Base-by-base conservation (phyloP, 2,888 invertebrate genomes). In the Drymonia ruficornis region DNA sequence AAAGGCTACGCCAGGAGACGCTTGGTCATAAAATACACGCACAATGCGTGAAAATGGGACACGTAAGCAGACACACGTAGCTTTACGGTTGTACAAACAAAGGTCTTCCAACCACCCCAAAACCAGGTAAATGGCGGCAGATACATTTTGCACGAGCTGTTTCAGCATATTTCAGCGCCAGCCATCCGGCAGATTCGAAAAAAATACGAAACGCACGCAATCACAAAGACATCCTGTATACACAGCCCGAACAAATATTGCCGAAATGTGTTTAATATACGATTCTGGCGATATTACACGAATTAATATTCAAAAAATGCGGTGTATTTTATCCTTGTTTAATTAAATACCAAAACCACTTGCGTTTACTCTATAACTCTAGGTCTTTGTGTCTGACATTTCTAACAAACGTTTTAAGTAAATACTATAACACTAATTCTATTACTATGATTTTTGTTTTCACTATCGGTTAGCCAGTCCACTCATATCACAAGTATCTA, bases 111-210 rank as follows among this genome's bases (percentile, higher is more conserved):
- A 71, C 71, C 70, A 71, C 76, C 65, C 70, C 63, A 65, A 76
- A 75, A 76, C 78, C 67, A 75, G 69, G 77, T 72, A 80, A 78
- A 81, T 72, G 70, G 73, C 61, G 65, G 63, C 49, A 67, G 63
- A 79, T 83, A 75, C 74, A 80, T 83, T 84, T 82, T 84, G 72
- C 73, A 80, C 82, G 76, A 83, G 79, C 80, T 79, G 74, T 74
- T 72, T 84, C 86, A 87, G 84, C 85, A 75, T 52, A 63, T 43
- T 73, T 55, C 52, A 51, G 49, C 51, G 59, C 55, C 48, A 53
- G 53, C 58, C 56, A 56, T 59, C 59, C 64, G 70, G 68, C 19
- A 13, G 63, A 65, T 56, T n/a, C 49, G 50, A 52, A 42, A 70
- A 44, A 71, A 66, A 77, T 73, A 74, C 71, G 73, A 75, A 80